Evolutionary conservation across 2,113 vertebrate species (phyloP).

Genomic region (Chaenogobius annularis): DNA sequence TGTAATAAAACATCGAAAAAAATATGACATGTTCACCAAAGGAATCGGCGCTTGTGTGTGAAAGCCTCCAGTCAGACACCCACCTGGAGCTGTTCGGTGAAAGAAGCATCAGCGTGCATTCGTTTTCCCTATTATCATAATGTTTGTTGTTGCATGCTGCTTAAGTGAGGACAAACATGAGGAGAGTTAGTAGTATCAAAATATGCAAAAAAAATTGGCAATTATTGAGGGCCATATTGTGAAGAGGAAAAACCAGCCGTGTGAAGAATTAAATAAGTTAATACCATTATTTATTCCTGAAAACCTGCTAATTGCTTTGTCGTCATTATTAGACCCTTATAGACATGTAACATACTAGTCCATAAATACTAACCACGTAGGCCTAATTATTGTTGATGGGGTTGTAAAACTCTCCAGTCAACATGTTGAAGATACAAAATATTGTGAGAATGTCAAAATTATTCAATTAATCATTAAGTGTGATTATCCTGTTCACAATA

Average conservation of each 20-base stretch:
- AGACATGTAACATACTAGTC: not conserved
- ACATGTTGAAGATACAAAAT: no score
- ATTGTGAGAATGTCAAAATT: no score
- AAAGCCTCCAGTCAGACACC: not conserved
- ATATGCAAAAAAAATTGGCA: not conserved
- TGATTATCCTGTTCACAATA: no score
- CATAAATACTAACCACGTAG: not conserved
- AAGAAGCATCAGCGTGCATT: not conserved
- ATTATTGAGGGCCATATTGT: not conserved
- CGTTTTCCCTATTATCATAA: not conserved
- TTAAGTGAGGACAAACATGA: not conserved
- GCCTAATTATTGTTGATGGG: not conserved
- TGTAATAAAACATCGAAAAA: constrained; percentile 32
- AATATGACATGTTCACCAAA: constrained; percentile 7
- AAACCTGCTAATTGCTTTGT: not conserved
- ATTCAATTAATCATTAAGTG: no score
- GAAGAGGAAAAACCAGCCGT: not conserved
- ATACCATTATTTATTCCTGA: not conserved
- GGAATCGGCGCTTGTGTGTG: constrained; percentile 1
- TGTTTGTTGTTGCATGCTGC: not conserved
- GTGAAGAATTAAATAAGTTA: not conserved
- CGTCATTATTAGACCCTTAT: not conserved
- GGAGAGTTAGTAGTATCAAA: not conserved
- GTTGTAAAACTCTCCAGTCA: not conserved
- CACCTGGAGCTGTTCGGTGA: constrained; percentile 30